Evolutionary conservation across 2,797 vertebrate species (phyloP).

Genomic region (Moxostoma hubbsi): DNA sequence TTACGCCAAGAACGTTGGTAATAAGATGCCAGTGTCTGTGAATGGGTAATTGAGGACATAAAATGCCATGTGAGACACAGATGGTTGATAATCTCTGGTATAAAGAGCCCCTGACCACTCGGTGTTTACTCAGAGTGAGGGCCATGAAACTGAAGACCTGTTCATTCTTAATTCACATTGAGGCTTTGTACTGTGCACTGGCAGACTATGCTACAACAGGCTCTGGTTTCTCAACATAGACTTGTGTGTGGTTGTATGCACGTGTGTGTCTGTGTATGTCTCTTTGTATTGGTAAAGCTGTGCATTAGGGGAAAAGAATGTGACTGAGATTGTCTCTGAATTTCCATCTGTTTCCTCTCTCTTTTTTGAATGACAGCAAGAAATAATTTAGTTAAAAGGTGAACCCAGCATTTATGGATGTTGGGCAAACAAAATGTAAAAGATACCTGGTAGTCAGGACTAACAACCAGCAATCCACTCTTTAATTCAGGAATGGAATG

Average conservation of each 20-base stretch:
- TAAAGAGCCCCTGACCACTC: conserved; percentile 53
- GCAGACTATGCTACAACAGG: conserved; percentile 28
- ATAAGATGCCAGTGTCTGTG: conserved; percentile 49
- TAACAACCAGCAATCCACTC: background rate
- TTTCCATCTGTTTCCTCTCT: conserved; percentile 17
- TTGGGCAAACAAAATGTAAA: conserved; percentile 32
- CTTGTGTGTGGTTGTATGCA: conserved; percentile 33
- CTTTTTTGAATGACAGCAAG: conserved; percentile 9
- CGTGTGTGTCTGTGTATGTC: conserved; percentile 8
- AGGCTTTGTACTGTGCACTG: conserved; percentile 43
- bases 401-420: conserved; percentile 1
- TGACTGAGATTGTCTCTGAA: conserved; percentile 24
- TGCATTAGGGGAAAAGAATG: conserved; percentile 41
- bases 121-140: conserved; percentile 54
- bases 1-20: conserved; percentile 40
- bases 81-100: conserved; percentile 50
- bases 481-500: background rate
- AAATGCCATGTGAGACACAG: conserved; percentile 56
- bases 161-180: conserved; percentile 58
- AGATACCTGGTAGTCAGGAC: background rate
- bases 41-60: conserved; percentile 55
- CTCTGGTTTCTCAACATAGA: conserved; percentile 49
- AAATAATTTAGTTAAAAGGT: background rate
- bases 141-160: conserved; percentile 59
- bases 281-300: conserved; percentile 10